These are phyloP conservation scores for Pempheris klunzingeri DNA, from an alignment of 2,797 vertebrate species.

Conservation along the genomic window DNA sequence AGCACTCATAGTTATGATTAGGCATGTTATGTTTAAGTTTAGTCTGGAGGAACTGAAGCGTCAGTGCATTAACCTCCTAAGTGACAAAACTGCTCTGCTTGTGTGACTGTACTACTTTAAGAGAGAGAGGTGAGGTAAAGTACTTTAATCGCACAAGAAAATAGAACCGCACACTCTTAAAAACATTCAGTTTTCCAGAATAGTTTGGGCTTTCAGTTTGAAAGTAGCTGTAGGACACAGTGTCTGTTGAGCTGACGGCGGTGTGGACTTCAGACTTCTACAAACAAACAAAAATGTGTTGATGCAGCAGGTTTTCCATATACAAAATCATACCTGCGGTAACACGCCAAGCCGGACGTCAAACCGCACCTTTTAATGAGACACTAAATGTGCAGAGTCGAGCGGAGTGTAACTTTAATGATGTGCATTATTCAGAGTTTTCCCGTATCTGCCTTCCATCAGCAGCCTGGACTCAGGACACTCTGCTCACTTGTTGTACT, in stretches of 20 bases:
- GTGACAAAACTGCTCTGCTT: not conserved
- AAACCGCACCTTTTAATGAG: slow-evolving; percentile 70
- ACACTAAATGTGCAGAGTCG: slow-evolving; percentile 68
- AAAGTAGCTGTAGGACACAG: not conserved
- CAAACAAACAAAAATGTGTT: slow-evolving; percentile 49
- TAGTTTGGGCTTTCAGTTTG: slow-evolving; percentile 29
- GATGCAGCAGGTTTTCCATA: slow-evolving; percentile 55
- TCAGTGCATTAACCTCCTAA: not conserved
- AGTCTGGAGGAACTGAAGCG: not conserved
- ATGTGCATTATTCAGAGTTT: slow-evolving; percentile 62
- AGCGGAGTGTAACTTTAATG: slow-evolving; percentile 64
- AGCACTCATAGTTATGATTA: not conserved
- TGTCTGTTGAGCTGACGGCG: slow-evolving; percentile 18
- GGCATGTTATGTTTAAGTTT: not conserved
- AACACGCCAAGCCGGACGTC: slow-evolving; percentile 54
- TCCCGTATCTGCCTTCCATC: slow-evolving; percentile 48
- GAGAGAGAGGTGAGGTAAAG: not conserved
- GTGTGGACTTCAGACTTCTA: slow-evolving; percentile 25
- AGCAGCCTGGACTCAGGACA: slow-evolving; percentile 50
- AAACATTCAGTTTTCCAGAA: slow-evolving; percentile 18
- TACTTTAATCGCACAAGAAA: slow-evolving; percentile 3
- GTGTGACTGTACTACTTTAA: not conserved
- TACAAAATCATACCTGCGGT: slow-evolving; percentile 38
- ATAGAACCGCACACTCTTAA: not conserved
- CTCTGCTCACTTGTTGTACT: slow-evolving; percentile 37